Evolutionary conservation across 2,888 invertebrate genomes (phyloP).

Genomic region (Temnothorax ravouxi): DNA sequence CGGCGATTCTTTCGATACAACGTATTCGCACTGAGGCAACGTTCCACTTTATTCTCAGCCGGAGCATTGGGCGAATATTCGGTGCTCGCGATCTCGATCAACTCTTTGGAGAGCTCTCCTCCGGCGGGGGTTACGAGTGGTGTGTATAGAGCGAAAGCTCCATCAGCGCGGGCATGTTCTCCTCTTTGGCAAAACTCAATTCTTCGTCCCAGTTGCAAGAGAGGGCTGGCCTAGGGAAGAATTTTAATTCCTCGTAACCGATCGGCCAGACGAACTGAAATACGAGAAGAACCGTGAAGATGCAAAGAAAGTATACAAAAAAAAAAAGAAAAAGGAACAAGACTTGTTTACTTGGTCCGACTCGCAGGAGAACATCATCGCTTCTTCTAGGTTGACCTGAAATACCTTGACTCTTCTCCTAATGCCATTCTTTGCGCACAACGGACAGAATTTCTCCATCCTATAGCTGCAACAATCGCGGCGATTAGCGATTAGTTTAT

Average conservation of each 20-base stretch:
- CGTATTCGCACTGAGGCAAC: background rate
- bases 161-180: background rate
- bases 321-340: background rate
- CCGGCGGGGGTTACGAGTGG: slow-evolving; percentile 23
- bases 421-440: slow-evolving; percentile 79
- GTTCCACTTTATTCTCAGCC: background rate
- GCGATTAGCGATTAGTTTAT: background rate
- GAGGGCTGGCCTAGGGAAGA: slow-evolving; percentile 54
- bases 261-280: slow-evolving; percentile 78
- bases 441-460: slow-evolving; percentile 82
- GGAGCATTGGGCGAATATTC: background rate
- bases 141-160: slow-evolving; percentile 43
- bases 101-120: background rate
- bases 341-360: slow-evolving; percentile 72
- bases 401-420: slow-evolving; percentile 75
- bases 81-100: background rate
- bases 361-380: slow-evolving; percentile 79
- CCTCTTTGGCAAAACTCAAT: slow-evolving; percentile 49
- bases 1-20: background rate
- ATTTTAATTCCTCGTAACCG: slow-evolving; percentile 66
- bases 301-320: background rate
- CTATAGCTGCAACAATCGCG: slow-evolving; percentile 45
- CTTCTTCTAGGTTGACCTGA: slow-evolving; percentile 81
- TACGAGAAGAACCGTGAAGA: background rate
- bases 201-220: slow-evolving; percentile 70